phyloP scores from a whole-genome alignment of 2,797 vertebrate species.

The Syngnathus acus region DNA sequence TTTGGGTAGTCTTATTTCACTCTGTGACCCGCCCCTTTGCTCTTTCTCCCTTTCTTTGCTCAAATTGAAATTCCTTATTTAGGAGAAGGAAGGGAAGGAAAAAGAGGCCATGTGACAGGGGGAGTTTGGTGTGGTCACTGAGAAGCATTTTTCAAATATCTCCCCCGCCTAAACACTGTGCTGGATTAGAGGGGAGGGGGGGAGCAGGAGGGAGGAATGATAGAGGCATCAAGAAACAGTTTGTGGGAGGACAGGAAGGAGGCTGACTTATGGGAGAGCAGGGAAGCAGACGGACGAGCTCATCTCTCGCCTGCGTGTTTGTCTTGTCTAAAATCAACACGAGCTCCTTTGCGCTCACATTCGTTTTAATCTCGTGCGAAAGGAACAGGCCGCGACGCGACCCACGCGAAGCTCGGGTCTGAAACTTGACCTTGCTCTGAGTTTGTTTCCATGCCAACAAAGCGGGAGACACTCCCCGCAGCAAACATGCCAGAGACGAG shows the following conservation, averaged over 20 bases:
- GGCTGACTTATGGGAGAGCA: not conserved
- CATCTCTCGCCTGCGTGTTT: not conserved
- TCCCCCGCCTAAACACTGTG: not conserved
- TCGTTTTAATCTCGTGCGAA: not conserved
- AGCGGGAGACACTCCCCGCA: slow-evolving; percentile 12
- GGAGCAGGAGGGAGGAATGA: slow-evolving; percentile 9
- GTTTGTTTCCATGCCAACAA: slow-evolving; percentile 12
- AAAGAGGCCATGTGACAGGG: slow-evolving; percentile 49
- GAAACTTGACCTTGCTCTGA: not conserved
- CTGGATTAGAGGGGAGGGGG: slow-evolving; percentile 14
- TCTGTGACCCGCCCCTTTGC: slow-evolving; percentile 35
- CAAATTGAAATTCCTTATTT: slow-evolving; percentile 64
- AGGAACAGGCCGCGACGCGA: not conserved
- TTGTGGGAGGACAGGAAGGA: not conserved
- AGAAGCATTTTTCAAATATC: slow-evolving; percentile 55
- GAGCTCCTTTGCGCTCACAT: not conserved
- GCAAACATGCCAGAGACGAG: slow-evolving; percentile 17
- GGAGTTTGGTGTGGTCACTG: slow-evolving; percentile 56
- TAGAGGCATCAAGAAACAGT: not conserved
- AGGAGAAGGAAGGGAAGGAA: slow-evolving; percentile 55
- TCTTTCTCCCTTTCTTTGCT: slow-evolving; percentile 36
- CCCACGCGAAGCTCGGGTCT: not conserved
- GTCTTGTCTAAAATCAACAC: not conserved
- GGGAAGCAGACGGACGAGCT: not conserved
- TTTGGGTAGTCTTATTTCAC: slow-evolving; percentile 50